These are phyloP conservation scores for Microctenopoma lineatum DNA, from an alignment of 2,797 vertebrate species.

Conservation along the genomic window DNA sequence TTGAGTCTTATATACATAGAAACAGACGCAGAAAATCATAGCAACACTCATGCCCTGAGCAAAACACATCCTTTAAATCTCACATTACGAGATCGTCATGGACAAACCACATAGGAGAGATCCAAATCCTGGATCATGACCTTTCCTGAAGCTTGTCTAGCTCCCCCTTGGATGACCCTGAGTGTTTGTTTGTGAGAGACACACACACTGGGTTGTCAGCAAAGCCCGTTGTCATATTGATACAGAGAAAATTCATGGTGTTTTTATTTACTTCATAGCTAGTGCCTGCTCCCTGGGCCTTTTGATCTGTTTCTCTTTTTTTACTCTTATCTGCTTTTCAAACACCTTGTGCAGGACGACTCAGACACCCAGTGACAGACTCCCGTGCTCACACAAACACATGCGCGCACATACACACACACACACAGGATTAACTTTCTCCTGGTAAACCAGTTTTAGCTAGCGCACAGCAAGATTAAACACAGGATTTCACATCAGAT, in stretches of 20 bases:
- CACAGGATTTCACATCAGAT: slow-evolving; percentile 65
- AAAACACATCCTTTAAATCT: slow-evolving; percentile 59
- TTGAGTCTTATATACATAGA: background rate
- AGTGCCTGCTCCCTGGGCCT: slow-evolving; percentile 7
- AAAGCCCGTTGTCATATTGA: slow-evolving; percentile 24
- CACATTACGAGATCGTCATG: slow-evolving; percentile 37
- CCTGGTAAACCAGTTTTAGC: slow-evolving; percentile 65
- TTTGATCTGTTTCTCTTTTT: slow-evolving; percentile 20
- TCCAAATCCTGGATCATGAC: slow-evolving; percentile 67
- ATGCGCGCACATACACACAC: slow-evolving; percentile 9
- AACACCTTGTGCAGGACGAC: slow-evolving; percentile 5
- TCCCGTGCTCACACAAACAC: slow-evolving; percentile 1
- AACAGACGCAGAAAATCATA: slow-evolving; percentile 14
- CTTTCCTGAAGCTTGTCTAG: slow-evolving; percentile 48
- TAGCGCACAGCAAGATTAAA: slow-evolving; percentile 71
- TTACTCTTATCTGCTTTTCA: background rate
- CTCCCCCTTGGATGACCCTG: slow-evolving; percentile 28
- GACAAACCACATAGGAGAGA: slow-evolving; percentile 50
- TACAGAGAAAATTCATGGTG: slow-evolving; percentile 28
- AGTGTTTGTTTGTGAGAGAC: slow-evolving; percentile 40
- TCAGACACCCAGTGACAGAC: slow-evolving; percentile 8
- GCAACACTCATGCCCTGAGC: slow-evolving; percentile 19
- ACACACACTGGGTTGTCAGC: slow-evolving; percentile 14
- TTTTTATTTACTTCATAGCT: slow-evolving; percentile 17
- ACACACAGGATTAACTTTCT: slow-evolving; percentile 68